Evolutionary conservation across 2,113 vertebrate genomes (phyloP).

Genomic region (Syrrhaptes paradoxus): DNA sequence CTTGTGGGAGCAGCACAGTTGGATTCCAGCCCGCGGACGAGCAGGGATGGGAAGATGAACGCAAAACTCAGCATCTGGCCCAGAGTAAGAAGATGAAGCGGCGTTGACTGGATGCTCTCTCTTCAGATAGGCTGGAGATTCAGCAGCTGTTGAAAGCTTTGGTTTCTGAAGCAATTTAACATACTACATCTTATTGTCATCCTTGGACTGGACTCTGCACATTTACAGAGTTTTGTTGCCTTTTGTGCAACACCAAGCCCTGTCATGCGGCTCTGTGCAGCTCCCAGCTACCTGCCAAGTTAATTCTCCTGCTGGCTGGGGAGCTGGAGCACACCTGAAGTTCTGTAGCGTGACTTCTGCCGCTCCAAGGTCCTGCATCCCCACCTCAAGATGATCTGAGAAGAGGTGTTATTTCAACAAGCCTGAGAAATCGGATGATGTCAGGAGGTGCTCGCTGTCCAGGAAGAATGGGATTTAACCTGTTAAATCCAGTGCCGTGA

Average conservation of each 20-base stretch:
- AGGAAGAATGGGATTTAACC: not conserved
- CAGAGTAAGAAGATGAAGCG: accelerated
- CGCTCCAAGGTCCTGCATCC: not conserved
- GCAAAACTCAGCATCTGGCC: not conserved
- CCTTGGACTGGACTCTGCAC: accelerated
- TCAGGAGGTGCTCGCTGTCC: not conserved
- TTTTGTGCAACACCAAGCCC: accelerated
- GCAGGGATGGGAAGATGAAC: not conserved
- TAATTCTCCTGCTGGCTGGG: not conserved
- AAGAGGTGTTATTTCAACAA: accelerated
- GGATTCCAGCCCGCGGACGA: not conserved
- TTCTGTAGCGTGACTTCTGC: not conserved
- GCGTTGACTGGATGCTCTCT: not conserved
- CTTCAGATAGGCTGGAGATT: not conserved
- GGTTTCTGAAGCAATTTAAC: accelerated
- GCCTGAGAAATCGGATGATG: not conserved
- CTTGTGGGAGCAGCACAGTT: not conserved
- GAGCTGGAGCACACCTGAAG: not conserved
- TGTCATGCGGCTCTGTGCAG: not conserved
- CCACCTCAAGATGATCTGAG: not conserved
- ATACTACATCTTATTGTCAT: not conserved
- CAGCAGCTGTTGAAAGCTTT: not conserved
- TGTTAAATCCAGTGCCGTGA: not conserved
- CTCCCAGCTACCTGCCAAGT: not conserved
- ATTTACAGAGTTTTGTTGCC: not conserved